A percentile compares a stretch with the other conserved stretches of the same genome.
Evolutionary conservation across 1,140 invertebrate genomes (phyloP).

Genomic region (Stegodyphus dumicola): DNA sequence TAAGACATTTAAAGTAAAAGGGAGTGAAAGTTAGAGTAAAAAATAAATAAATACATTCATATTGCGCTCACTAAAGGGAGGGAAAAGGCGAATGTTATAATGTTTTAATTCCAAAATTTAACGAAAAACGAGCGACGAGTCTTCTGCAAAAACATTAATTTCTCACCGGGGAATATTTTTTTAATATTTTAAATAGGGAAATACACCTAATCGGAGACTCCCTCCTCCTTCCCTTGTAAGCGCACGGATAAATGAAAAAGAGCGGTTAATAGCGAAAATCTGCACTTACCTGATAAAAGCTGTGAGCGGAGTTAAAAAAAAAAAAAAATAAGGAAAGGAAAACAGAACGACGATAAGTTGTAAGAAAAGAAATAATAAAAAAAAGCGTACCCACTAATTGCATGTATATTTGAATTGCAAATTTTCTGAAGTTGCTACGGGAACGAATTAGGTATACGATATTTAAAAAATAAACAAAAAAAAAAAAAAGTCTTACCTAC

Average conservation of each 20-base stretch:
- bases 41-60: constrained; percentile 38
- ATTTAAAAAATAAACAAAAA: constrained; percentile 41
- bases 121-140: constrained; percentile 20
- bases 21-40: constrained; percentile 12
- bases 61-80: neutral
- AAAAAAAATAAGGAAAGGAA: constrained; percentile 19
- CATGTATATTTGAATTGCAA: constrained; percentile 59
- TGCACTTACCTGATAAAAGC: constrained; percentile 52
- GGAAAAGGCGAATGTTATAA: constrained; percentile 48
- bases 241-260: constrained; percentile 57
- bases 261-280: constrained; percentile 58
- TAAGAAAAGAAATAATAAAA: constrained; percentile 39
- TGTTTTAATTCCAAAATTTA: constrained; percentile 58
- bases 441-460: constrained; percentile 21
- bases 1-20: constrained; percentile 36
- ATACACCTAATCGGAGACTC: constrained; percentile 47
- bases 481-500: constrained; percentile 33
- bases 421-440: constrained; percentile 28
- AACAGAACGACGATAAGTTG: constrained; percentile 39
- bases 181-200: constrained; percentile 45
- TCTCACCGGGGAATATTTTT: constrained; percentile 6
- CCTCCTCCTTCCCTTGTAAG: constrained; percentile 21
- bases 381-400: constrained; percentile 47
- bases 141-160: constrained; percentile 58
- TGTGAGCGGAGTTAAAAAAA: neutral